Evolutionary conservation across 2,797 vertebrate species (phyloP), one percentile per base, ranked within the genome.

Genomic region (Crypturellus tataupa): DNA sequence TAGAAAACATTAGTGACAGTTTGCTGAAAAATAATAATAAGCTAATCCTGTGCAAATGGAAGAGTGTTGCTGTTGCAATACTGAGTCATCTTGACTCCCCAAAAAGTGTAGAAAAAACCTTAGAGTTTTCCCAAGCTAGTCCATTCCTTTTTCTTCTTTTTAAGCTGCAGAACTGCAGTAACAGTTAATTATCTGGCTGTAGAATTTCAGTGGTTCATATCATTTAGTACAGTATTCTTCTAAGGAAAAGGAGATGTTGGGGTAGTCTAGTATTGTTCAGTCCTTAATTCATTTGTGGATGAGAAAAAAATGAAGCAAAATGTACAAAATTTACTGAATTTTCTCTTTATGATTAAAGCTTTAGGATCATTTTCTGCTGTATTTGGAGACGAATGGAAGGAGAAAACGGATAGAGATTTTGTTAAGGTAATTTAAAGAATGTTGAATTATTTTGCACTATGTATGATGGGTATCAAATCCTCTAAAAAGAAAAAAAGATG

Each of bases 321-420:
- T 65, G 39, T 83, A 53, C 5, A 68, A 18, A 16, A 69, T 93
- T 78, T 94, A 97, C 85, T 96, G 81, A 98, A 95, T 94, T 58
- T 64, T 70, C 85, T 83, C 92, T 97, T 96, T 98, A 81, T 96
- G 85, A 93, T 97, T 98, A 87, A 96, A 99, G 99, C 99, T 94
- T 98, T 99, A 97, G 99, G 99, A 97, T 99, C 98, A 94, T 99
- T 99, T 98, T 99, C 99, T 88, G 98, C 98, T 97, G 99, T 99
- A 60, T 99, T 99, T 97, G 99, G 99, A 97, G 98, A 97, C 94
- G 99, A 99, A 98, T 99, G 99, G 99, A 99, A 99, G 97, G 99
- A 99, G 98, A 99, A 99, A 98, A 99, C 99, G 40, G 99, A 99
- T 95, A 98, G 99, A 97, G 99, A 99, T 98, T 99, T 99, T 97